phyloP scores from a whole-genome alignment of 2,888 invertebrate species.

The Asteroscopus sphinx region DNA sequence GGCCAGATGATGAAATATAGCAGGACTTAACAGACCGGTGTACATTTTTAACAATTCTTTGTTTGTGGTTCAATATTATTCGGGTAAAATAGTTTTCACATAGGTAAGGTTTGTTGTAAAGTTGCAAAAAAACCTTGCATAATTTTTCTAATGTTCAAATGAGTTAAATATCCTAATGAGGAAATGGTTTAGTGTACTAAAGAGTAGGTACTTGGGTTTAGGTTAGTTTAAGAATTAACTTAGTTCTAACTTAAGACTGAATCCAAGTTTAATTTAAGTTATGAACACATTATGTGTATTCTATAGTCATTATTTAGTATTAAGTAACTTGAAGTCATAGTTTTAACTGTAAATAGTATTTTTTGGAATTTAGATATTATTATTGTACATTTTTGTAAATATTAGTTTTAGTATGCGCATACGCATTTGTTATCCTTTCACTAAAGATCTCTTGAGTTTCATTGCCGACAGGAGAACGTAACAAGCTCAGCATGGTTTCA shows the following conservation, averaged over 20 bases:
- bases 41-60: background rate
- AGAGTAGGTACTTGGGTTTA: constrained; percentile 24
- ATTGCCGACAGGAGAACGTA: constrained; percentile 82
- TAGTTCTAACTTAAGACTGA: constrained; percentile 44
- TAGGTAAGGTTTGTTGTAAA: constrained; percentile 25
- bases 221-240: constrained; percentile 32
- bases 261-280: constrained; percentile 47
- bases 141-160: constrained; percentile 53
- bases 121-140: constrained; percentile 37
- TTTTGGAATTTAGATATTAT: constrained; percentile 53
- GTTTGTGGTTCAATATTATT: constrained; percentile 6
- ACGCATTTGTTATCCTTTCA: constrained; percentile 89
- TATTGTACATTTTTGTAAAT: constrained; percentile 73
- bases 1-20: background rate
- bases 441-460: constrained; percentile 89
- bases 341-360: constrained; percentile 65
- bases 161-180: constrained; percentile 19
- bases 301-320: constrained; percentile 75
- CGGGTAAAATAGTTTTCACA: constrained; percentile 11
- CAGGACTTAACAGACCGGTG: background rate
- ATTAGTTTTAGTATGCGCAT: constrained; percentile 69
- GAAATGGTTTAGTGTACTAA: constrained; percentile 34
- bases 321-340: constrained; percentile 86
- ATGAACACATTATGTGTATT: constrained; percentile 73
- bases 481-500: constrained; percentile 77